Evolutionary conservation across 2,888 invertebrate species (phyloP).

Genomic region (Loripinus fragilis): DNA sequence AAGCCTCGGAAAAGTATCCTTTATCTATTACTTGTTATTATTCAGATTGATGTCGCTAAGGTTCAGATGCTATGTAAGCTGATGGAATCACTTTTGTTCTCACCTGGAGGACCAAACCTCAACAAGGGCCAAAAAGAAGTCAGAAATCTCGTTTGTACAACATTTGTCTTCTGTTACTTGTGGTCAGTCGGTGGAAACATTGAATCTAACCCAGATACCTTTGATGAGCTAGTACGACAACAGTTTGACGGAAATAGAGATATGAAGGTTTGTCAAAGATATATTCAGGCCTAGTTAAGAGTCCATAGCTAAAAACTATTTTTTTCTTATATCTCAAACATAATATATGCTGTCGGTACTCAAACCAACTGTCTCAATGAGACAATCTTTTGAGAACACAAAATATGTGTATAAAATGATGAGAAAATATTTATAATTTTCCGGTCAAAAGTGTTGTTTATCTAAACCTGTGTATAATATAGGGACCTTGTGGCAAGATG

Average conservation of each 20-base stretch:
- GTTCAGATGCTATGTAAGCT: slow-evolving; percentile 90
- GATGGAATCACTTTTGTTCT: slow-evolving; percentile 88
- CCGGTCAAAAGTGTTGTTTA: too few species aligned
- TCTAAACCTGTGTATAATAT: too few species aligned
- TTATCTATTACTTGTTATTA: too few species aligned
- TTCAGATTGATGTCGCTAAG: slow-evolving; percentile 93
- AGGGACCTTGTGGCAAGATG: too few species aligned
- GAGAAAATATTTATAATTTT: too few species aligned
- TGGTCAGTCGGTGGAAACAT: slow-evolving; percentile 96
- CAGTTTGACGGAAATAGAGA: slow-evolving; percentile 89
- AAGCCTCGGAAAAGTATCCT: too few species aligned
- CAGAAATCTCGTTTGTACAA: slow-evolving; percentile 88
- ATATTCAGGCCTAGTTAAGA: too few species aligned
- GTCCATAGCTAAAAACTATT: neutral
- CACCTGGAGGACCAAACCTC: slow-evolving; percentile 87
- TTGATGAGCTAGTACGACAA: slow-evolving; percentile 88
- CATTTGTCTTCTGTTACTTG: slow-evolving; percentile 91
- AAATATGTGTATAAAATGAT: too few species aligned
- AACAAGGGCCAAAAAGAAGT: slow-evolving; percentile 85
- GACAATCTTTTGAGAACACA: too few species aligned
- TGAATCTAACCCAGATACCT: slow-evolving; percentile 88
- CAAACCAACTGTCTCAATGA: too few species aligned
- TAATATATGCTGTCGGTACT: too few species aligned
- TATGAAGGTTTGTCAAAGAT: slow-evolving; percentile 85
- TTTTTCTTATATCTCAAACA: too few species aligned